phyloP scores from a whole-genome alignment of 2,888 invertebrate genomes.

The Mesopsocus fuscifrons region DNA sequence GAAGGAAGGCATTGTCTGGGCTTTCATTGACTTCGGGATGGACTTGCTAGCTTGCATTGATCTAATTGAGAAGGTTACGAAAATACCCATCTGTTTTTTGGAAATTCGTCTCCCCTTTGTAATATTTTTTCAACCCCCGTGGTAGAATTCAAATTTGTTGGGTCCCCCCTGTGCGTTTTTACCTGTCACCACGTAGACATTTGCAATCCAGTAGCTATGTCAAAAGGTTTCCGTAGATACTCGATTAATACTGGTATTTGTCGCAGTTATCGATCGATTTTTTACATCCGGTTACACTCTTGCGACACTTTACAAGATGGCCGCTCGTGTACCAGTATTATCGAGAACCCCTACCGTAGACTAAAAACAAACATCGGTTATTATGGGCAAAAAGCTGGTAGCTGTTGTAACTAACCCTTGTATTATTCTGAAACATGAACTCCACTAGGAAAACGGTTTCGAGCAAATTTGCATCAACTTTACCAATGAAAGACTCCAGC shows the following conservation, averaged over 20 bases:
- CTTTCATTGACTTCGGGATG: conserved; percentile 99
- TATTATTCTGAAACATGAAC: no score
- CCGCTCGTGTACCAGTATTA: no score
- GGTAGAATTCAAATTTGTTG: no score
- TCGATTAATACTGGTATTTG: no score
- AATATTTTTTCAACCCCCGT: not conserved
- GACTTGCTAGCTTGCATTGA: conserved; percentile 97
- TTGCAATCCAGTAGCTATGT: conserved; percentile 3
- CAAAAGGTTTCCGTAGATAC: not conserved
- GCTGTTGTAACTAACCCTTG: no score
- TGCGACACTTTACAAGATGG: no score
- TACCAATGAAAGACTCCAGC: conserved; percentile 94
- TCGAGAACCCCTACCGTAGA: no score
- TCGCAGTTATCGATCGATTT: no score
- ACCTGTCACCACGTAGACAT: not conserved
- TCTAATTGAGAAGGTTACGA: conserved; percentile 90
- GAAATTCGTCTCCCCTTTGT: not conserved
- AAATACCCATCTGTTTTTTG: not conserved
- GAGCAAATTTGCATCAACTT: conserved; percentile 98
- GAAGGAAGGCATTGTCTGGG: conserved; percentile 92
- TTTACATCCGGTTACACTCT: no score
- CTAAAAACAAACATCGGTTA: no score
- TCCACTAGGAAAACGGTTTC: conserved; percentile 92
- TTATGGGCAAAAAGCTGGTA: no score
- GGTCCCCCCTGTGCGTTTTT: not conserved